Evolutionary conservation across 37 sponge, comb jelly and placozoan genomes (phyloP).

Genomic region (Ianthella basta): DNA sequence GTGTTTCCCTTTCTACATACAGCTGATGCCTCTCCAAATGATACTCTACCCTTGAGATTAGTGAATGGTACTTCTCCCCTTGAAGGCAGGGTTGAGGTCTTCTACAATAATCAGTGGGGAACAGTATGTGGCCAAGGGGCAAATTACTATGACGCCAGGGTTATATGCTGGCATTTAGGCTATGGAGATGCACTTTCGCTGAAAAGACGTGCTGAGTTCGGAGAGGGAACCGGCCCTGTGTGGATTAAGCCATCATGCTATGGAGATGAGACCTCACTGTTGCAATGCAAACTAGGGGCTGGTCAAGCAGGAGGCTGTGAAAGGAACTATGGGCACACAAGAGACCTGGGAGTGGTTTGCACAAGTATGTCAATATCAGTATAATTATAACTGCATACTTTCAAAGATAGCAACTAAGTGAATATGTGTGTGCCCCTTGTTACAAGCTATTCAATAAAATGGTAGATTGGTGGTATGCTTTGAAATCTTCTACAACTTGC

Average conservation of each 20-base stretch:
- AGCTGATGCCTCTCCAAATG: too few relatives aligned
- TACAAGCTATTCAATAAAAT: too few relatives aligned
- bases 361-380: background rate
- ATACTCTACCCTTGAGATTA: background rate
- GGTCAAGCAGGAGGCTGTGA: too few relatives aligned
- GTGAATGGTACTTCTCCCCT: background rate
- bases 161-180: conserved; percentile 13
- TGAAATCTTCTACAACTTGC: too few relatives aligned
- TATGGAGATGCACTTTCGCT: background rate
- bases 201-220: background rate
- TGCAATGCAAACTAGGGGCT: background rate
- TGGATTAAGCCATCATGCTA: conserved; percentile 11
- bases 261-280: conserved; percentile 9
- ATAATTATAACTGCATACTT: background rate
- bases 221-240: background rate
- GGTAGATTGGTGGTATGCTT: too few relatives aligned
- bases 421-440: too few relatives aligned
- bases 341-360: conserved; percentile 12
- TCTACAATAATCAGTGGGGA: conserved; percentile 13
- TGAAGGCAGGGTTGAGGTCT: background rate
- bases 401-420: too few relatives aligned
- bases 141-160: background rate
- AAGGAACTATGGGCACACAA: background rate
- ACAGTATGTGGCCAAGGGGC: background rate
- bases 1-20: too few relatives aligned